Base-by-base conservation (phyloP, 2,888 invertebrate genomes). In the Ashinkailepas kermadecensis region DNA sequence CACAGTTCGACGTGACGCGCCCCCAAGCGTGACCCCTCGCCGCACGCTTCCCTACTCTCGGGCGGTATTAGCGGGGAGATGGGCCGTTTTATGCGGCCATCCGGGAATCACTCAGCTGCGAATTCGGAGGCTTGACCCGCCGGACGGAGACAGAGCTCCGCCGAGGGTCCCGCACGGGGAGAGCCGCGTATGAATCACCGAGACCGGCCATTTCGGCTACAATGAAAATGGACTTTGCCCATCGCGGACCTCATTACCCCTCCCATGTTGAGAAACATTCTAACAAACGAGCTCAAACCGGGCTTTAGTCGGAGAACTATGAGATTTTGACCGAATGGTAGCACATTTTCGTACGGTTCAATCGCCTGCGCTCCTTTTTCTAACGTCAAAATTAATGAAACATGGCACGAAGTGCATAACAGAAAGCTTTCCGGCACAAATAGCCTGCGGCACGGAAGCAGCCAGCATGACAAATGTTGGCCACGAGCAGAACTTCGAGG, bases 381-480 rank as follows among this genome's bases (percentile, higher is more conserved):
- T 12, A 15, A 74, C 54, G 74, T 74, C 10, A 74, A 21, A 74
- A 54, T 74, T 74, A 74, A 74, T 74, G 74, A 74, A 74, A 54
- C 74, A 39, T 54, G 74, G 54, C 74, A 74, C 74, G 74, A 18
- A 54, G 74, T 54, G 54, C 39, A 39, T 54, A 39, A 54, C 74
- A 9, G 74, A 74, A 74, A 54, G 74, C 21, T 74, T 54, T 25
- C 54, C 54, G 54, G 74, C 74, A 18, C 54, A 13, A 74, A 74
- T 21, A 54, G 18, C 18, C 18, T 54, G 8, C 74, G 74, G 74
- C 74, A 74, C 74, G 74, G 70, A 74, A 74, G 54, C 39, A 18
- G 7, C 39, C 54, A 12, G 15, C 7, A 39, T 54, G 54, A 74
- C n/a, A 54, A 74, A 74, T 74, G 74, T 25, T 25, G n/a, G 25